Evolutionary conservation across 30 jellyfish, hydroid and myxozoan genomes (phyloP), one percentile per base, ranked within the genome.

Genomic region (Turritopsis dohrnii): DNA sequence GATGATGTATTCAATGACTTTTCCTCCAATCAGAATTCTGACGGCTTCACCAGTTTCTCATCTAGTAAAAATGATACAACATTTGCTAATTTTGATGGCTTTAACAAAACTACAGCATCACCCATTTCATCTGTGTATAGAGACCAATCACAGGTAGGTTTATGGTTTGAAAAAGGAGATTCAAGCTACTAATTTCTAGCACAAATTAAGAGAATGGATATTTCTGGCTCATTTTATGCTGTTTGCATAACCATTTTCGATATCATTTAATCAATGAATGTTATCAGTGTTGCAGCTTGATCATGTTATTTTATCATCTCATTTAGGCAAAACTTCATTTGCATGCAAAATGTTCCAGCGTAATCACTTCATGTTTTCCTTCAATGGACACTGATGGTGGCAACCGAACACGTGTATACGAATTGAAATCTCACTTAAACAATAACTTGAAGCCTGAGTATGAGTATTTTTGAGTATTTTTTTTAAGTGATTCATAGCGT

Each of bases 341-440:
- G 22, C 17, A n/a, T 69, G 9, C 77, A 69, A 69, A 69, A 27
- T 69, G 77, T 69, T 69, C 30, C 16, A 69, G 31, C 30, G 22
- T 69, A 8, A 21, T 69, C 19, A 21, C 16, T n/a, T 69, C 77
- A 69, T 69, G 77, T 27, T 69, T 69, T 69, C 77, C 77, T 69
- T 69, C 28, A 9, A 1, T 69, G 77, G 77, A 19, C 19, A 0
- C 77, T n/a, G 30, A 69, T 23, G 77, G 30, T 9, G 22, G 9
- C 28, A 69, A 69, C 30, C 16, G 77, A 23, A 69, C 9, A 27
- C 77, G 77, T n/a, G 31, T 0, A 27, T 69, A 69, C 19, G 77
- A 69, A n/a, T 69, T 69, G 30, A n/a, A n/a, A 21, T 69, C 31
- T 9, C 77, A 69, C 30, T 27, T 69, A 0, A 69, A 69, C 77